phyloP scores from a whole-genome alignment of 2,113 vertebrate species.

The Bubo bubo region DNA sequence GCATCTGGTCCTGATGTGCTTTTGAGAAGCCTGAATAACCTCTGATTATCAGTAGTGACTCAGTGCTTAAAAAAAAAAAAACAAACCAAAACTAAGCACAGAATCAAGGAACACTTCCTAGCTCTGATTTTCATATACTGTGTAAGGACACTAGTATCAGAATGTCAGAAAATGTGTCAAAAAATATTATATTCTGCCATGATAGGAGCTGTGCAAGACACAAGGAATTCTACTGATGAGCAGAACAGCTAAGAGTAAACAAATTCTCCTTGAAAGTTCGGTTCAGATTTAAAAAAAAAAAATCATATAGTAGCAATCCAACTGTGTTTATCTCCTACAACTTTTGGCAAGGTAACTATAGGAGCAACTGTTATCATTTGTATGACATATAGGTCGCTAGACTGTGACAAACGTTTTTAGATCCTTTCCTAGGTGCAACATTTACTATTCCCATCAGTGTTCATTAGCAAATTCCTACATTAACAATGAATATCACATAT shows the following conservation, averaged over 20 bases:
- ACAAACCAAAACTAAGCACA: neutral
- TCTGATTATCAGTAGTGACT: slow-evolving; percentile 48
- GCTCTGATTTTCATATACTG: neutral
- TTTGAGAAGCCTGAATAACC: slow-evolving; percentile 63
- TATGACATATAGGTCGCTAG: neutral
- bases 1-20: slow-evolving; percentile 41
- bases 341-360: neutral
- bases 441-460: neutral
- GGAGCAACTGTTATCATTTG: neutral
- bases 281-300: neutral
- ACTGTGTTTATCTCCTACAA: neutral
- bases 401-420: neutral
- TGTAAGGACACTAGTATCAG: neutral
- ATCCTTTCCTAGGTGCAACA: neutral
- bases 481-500: neutral
- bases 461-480: neutral
- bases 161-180: slow-evolving; percentile 16
- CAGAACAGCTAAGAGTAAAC: neutral
- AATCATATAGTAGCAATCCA: neutral
- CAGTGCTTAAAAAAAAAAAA: neutral
- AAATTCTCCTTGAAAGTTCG: slow-evolving; percentile 24
- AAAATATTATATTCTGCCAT: neutral
- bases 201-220: neutral
- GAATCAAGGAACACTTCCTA: slow-evolving; percentile 27
- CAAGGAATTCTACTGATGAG: slow-evolving; percentile 17